Evolutionary conservation across 2,888 invertebrate genomes (phyloP).

Genomic region (Dynastes hyllus): DNA sequence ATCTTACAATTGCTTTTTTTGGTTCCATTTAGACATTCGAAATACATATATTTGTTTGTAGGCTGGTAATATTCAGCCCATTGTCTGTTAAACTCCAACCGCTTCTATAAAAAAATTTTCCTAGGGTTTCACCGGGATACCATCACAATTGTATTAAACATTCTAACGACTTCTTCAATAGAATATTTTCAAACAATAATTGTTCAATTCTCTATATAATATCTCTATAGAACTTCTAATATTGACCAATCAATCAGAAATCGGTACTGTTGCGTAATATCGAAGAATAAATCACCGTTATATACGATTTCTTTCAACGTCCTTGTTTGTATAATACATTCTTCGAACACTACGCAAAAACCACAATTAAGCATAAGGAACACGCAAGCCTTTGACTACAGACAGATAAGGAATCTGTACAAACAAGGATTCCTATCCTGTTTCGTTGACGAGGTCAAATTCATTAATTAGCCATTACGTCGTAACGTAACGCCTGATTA

Average conservation of each 20-base stretch:
- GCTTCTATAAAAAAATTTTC: no score
- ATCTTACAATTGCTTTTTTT: no score
- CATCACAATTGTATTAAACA: no score
- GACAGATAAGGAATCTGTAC: constrained; percentile 28
- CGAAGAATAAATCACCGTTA: not conserved
- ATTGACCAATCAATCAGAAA: constrained; percentile 13
- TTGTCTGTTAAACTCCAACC: no score
- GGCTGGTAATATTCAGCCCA: no score
- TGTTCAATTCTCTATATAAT: not conserved
- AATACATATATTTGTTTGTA: no score
- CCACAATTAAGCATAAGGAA: constrained; percentile 27
- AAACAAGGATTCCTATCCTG: constrained; percentile 23
- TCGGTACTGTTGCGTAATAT: not conserved
- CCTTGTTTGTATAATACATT: constrained; percentile 18
- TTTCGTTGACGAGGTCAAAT: constrained; percentile 20
- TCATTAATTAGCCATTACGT: constrained; percentile 19
- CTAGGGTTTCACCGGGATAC: no score
- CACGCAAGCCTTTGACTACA: not conserved
- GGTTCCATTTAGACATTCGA: no score
- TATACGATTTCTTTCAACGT: not conserved
- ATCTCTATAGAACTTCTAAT: not conserved
- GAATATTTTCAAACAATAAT: not conserved
- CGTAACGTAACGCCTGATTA: not conserved
- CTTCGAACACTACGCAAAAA: constrained; percentile 10
- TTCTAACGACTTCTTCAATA: no score